Evolutionary conservation across 2,113 vertebrate genomes (phyloP).

Genomic region (Pterocles orientalis): DNA sequence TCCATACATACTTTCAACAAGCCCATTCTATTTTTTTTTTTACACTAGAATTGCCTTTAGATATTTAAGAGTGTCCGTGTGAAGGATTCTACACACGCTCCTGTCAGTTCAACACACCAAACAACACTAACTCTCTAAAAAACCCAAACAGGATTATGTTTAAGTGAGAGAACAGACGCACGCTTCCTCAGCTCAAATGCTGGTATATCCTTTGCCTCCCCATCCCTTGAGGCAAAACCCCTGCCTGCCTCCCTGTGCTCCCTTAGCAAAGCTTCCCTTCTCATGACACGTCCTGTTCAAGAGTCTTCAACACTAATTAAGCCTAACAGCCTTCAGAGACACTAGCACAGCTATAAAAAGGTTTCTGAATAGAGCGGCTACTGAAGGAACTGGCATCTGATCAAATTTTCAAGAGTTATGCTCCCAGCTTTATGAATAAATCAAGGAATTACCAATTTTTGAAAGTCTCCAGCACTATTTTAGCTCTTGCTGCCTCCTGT

Average conservation of each 20-base stretch:
- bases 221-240: background rate
- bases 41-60: background rate
- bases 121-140: background rate
- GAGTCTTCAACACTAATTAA: conserved; percentile 55
- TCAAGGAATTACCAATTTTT: conserved; percentile 20
- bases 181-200: background rate
- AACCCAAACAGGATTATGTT: background rate
- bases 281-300: background rate
- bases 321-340: conserved; percentile 41
- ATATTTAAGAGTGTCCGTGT: background rate
- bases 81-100: background rate
- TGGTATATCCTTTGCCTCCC: background rate
- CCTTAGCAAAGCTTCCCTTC: background rate
- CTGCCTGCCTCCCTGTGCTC: background rate
- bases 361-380: conserved; percentile 7
- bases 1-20: background rate
- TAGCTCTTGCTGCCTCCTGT: background rate
- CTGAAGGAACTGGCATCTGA: conserved; percentile 62
- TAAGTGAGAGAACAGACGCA: background rate
- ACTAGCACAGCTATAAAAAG: conserved; percentile 55
- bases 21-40: background rate
- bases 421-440: conserved; percentile 57
- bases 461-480: background rate
- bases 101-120: background rate
- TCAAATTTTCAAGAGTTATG: conserved; percentile 57